Conservation (phyloP, 2,797 vertebrate species). For the Platalea minor region DNA sequence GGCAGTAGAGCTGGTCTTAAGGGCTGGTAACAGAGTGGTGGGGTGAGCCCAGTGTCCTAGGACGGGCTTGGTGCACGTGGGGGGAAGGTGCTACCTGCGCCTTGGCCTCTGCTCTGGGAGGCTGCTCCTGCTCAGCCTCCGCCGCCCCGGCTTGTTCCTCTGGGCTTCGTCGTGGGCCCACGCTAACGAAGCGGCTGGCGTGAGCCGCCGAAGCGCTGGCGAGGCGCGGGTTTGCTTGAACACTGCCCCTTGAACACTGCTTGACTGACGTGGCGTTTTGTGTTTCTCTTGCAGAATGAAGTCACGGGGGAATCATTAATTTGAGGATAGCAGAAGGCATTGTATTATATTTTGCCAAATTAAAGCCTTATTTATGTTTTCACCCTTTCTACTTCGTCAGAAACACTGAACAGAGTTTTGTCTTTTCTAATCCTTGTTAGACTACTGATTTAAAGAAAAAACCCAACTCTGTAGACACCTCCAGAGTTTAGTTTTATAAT, state of each 20-base stretch:
- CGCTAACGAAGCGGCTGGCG: fast-evolving
- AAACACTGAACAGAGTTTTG: conserved; percentile 84
- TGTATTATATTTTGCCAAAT: conserved; percentile 87
- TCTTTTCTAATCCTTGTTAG: conserved; percentile 85
- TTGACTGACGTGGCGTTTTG: conserved; percentile 24
- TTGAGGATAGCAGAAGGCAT: conserved; percentile 78
- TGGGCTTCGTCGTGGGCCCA: fast-evolving
- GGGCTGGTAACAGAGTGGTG: background rate
- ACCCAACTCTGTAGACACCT: conserved; percentile 75
- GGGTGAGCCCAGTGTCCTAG: background rate
- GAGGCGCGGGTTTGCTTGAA: background rate
- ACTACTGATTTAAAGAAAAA: conserved; percentile 81
- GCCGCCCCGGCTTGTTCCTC: fast-evolving
- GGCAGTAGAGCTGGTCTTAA: background rate
- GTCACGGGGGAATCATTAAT: conserved; percentile 65
- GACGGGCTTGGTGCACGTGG: fast-evolving
- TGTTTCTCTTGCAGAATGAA: conserved; percentile 77
- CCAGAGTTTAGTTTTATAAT: conserved; percentile 83
- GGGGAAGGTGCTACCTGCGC: background rate
- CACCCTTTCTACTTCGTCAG: conserved; percentile 85
- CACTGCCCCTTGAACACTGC: background rate
- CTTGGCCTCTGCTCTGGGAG: background rate
- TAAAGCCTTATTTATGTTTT: conserved; percentile 88
- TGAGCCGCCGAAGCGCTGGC: background rate
- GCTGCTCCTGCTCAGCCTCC: background rate